phyloP scores from a whole-genome alignment of 1,140 invertebrate species.

The Cotesia vestalis region DNA sequence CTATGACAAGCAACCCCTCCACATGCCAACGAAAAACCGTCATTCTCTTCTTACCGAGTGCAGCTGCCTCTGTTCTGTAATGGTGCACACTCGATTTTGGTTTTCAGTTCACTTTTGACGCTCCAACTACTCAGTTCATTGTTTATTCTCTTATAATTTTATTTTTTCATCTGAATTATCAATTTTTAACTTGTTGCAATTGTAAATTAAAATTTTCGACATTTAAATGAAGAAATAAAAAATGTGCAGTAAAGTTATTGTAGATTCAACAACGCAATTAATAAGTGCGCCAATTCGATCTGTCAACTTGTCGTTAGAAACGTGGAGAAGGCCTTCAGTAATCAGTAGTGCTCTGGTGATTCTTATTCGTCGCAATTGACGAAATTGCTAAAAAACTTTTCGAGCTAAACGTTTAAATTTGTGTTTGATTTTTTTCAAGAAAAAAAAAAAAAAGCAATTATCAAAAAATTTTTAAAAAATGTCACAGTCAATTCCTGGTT shows the following conservation, averaged over 20 bases:
- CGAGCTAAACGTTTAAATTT: constrained; percentile 1
- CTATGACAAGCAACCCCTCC: constrained; percentile 40
- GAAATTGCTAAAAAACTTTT: background rate
- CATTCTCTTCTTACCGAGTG: constrained; percentile 30
- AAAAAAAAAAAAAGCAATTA: background rate
- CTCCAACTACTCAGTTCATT: constrained; percentile 1
- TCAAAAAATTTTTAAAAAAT: constrained; percentile 33
- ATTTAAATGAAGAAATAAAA: constrained; percentile 8
- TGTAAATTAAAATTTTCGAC: background rate
- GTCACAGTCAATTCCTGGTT: constrained; percentile 51
- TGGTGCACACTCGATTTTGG: background rate
- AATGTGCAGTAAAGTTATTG: constrained; percentile 29
- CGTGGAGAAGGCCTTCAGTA: constrained; percentile 49
- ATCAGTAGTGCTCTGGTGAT: constrained; percentile 53
- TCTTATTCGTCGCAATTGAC: constrained; percentile 34
- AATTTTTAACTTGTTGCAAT: background rate
- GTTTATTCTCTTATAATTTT: background rate
- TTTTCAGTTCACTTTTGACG: constrained; percentile 29
- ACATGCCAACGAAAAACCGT: constrained; percentile 30
- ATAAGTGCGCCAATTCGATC: constrained; percentile 32
- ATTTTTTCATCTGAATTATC: background rate
- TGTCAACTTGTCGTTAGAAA: constrained; percentile 54
- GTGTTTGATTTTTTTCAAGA: constrained; percentile 7
- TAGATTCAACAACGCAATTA: background rate
- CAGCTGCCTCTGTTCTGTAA: constrained; percentile 34